Conservation (phyloP, 2,888 invertebrate genomes). For the Aelia acuminata region DNA sequence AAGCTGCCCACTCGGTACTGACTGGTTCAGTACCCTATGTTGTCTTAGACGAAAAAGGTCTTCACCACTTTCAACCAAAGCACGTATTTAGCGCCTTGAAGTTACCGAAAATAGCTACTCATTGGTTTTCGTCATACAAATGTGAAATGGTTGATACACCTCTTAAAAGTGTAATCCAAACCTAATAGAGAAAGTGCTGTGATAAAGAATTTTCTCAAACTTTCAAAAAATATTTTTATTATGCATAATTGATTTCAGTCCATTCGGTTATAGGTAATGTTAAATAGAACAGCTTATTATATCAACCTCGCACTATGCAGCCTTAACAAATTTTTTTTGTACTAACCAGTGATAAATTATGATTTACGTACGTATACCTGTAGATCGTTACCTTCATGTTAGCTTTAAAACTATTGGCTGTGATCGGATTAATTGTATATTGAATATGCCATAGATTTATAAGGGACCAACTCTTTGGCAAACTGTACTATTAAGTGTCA, state of each 20-base stretch:
- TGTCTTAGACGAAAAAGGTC: slow-evolving; percentile 82
- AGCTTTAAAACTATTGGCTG: slow-evolving; percentile 54
- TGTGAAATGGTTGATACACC: slow-evolving; percentile 61
- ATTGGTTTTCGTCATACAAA: slow-evolving; percentile 70
- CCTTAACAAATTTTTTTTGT: not conserved
- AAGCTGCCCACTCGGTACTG: slow-evolving; percentile 80
- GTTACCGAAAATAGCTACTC: slow-evolving; percentile 76
- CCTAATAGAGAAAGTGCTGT: slow-evolving; percentile 2
- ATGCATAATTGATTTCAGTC: not conserved
- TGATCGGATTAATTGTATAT: slow-evolving; percentile 43
- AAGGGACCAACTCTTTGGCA: slow-evolving; percentile 57
- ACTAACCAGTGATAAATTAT: slow-evolving; percentile 28
- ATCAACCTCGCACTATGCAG: not conserved
- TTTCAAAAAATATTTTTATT: not conserved
- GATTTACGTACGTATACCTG: not conserved
- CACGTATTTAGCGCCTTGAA: slow-evolving; percentile 81
- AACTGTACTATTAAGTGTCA: slow-evolving; percentile 43
- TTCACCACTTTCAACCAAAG: slow-evolving; percentile 82
- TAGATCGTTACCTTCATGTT: slow-evolving; percentile 35
- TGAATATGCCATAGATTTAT: slow-evolving; percentile 18
- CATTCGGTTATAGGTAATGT: not conserved
- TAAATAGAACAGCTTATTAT: not conserved
- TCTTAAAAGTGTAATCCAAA: slow-evolving; percentile 55
- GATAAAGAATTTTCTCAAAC: not conserved
- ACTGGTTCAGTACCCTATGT: slow-evolving; percentile 83